Conservation (phyloP, 2,797 vertebrate genomes). For the Paguma larvata region DNA sequence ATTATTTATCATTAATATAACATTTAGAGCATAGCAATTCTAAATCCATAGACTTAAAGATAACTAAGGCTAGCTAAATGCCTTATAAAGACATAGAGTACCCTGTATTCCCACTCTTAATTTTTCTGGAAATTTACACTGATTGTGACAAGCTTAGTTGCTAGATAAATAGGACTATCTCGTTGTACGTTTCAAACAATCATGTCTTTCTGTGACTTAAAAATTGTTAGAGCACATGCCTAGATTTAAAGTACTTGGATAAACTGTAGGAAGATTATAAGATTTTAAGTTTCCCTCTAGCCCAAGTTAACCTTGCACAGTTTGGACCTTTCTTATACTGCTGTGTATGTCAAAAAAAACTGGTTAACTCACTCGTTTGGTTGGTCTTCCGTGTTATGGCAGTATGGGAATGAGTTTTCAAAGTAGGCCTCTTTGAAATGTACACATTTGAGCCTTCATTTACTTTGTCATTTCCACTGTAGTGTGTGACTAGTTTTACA, state of each 20-base stretch:
- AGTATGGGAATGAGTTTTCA: slow-evolving; percentile 18
- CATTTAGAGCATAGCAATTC: neutral
- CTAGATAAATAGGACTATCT: neutral
- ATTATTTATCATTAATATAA: slow-evolving; percentile 16
- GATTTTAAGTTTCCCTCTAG: slow-evolving; percentile 23
- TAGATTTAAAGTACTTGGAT: neutral
- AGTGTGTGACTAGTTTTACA: neutral
- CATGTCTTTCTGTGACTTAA: neutral
- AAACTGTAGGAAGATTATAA: slow-evolving; percentile 11
- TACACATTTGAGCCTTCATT: neutral
- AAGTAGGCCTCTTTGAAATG: neutral
- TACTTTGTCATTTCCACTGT: slow-evolving; percentile 19
- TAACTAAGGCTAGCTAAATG: slow-evolving; percentile 48
- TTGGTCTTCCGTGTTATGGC: neutral
- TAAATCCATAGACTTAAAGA: slow-evolving; percentile 13
- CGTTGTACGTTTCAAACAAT: slow-evolving; percentile 44
- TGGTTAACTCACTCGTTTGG: neutral
- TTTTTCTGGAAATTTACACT: slow-evolving; percentile 26
- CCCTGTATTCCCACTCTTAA: slow-evolving; percentile 24
- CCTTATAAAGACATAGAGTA: neutral
- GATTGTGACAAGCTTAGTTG: slow-evolving; percentile 21
- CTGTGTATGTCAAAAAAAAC: neutral
- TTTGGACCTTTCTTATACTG: slow-evolving; percentile 21
- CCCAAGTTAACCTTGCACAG: neutral
- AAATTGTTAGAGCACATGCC: neutral